Conservation (phyloP, 2,888 invertebrate genomes). For the Acanthosepion lycidas region DNA sequence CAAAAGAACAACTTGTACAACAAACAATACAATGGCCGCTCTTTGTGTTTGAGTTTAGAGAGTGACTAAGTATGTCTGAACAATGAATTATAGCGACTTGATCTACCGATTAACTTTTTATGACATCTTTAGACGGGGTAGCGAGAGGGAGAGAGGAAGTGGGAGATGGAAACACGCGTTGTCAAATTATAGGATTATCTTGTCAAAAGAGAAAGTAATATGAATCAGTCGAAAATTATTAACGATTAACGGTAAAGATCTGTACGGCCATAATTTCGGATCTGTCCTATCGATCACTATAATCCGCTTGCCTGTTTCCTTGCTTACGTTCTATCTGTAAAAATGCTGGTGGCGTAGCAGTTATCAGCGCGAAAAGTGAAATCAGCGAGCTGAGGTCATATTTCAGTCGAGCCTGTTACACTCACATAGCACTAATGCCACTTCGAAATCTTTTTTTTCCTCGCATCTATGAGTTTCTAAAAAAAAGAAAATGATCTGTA, state of each 20-base stretch:
- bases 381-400: too few relatives aligned
- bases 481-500: too few relatives aligned
- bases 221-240: background rate
- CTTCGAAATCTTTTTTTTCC: too few relatives aligned
- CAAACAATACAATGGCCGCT: background rate
- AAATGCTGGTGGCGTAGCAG: too few relatives aligned
- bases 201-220: background rate
- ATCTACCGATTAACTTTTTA: constrained; percentile 17
- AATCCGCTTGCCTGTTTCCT: too few relatives aligned
- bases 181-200: background rate
- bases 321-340: too few relatives aligned
- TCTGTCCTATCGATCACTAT: background rate
- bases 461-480: too few relatives aligned
- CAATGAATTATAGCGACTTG: background rate
- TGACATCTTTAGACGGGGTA: background rate
- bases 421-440: too few relatives aligned
- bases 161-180: background rate
- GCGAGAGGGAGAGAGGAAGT: background rate
- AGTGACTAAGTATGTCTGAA: background rate
- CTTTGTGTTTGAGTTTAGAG: background rate
- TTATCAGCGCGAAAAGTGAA: too few relatives aligned
- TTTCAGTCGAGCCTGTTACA: too few relatives aligned
- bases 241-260: background rate
- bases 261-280: background rate
- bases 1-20: background rate